Conservation (phyloP, 2,888 invertebrate species). For the Cremastinae sp. region DNA sequence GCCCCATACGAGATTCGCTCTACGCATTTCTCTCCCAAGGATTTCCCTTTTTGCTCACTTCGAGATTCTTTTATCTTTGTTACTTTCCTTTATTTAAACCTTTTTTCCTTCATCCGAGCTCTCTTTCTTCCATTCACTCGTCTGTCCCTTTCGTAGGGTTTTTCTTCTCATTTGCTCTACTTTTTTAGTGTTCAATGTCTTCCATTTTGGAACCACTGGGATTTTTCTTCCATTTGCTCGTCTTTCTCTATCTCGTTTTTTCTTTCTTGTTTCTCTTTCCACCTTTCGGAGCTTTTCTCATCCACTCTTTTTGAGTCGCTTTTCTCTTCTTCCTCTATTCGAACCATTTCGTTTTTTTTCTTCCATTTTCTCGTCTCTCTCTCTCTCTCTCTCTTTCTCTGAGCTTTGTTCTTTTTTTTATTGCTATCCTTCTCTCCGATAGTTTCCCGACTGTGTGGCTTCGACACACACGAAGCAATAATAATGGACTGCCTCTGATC, state of each 20-base stretch:
- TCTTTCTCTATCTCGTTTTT: too few relatives aligned
- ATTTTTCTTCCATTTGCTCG: too few relatives aligned
- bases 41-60: neutral
- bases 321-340: neutral
- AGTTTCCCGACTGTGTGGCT: conserved; percentile 5
- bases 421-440: conserved; percentile 58
- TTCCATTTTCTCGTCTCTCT: conserved; percentile 1
- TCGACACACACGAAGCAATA: neutral
- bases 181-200: too few relatives aligned
- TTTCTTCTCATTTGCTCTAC: too few relatives aligned
- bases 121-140: conserved; percentile 12
- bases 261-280: too few relatives aligned
- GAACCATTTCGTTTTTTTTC: neutral
- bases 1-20: conserved; percentile 27
- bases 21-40: conserved; percentile 32
- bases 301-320: too few relatives aligned
- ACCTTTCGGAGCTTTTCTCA: too few relatives aligned
- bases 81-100: conserved; percentile 9
- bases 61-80: neutral
- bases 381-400: conserved; percentile 34
- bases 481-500: conserved; percentile 17
- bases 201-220: too few relatives aligned
- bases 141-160: too few relatives aligned
- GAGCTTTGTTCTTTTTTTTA: conserved; percentile 52
- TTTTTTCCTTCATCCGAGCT: conserved; percentile 21